Evolutionary conservation across 2,888 invertebrate species (phyloP), one percentile per base, ranked within the genome.

Genomic region (Scaptomyza reducta): DNA sequence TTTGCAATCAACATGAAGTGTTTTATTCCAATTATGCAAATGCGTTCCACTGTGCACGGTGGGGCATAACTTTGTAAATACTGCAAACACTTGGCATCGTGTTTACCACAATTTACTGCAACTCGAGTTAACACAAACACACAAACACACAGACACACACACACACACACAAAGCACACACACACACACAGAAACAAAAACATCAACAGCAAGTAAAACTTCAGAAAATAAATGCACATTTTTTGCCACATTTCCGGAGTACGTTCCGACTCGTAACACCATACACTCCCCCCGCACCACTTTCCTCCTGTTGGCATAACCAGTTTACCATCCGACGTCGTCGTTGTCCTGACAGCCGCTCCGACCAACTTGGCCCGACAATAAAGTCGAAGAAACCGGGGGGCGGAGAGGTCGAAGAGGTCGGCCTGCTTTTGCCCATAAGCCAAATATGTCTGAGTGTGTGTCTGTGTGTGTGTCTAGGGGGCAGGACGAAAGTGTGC

Each of bases 101-200:
- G 83, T 84, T 87, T 77, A 81, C 84, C 84, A 82, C 84, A 84
- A 84, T 87, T 84, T 87, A 84, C 85, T 84, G 80, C 73, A 82
- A 87, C 85, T 84, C 77, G 68, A 87, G 79, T 74, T 71, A 75
- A 74, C 64, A 65, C 77, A 79, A 70, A 75, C 80, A 75, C 16
- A 40, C 16, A 38, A 14, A 38, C 7, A 7, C 9, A 40, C 16
- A 38, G 14, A 38, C 7, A 7, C 7, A 53, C 56, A 50, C 46
- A 29, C 38, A n/a, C 22, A 9, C 9, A 22, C 41, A 13, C 29
- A 40, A n/a, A n/a, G n/a, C n/a, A 38, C 7, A 7, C 9, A 40
- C 16, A 38, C 38, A 38, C 7, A 7, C 7, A 53, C 56, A 50
- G 46, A 29, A 42, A n/a, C 22, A 9, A n/a, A 22, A 46, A 13